Percentiles rank a stretch among this genome's conserved stretches.
These are phyloP conservation scores for Oreortyx pictus DNA, from an alignment of 2,797 vertebrate genomes.

Conservation along the genomic window DNA sequence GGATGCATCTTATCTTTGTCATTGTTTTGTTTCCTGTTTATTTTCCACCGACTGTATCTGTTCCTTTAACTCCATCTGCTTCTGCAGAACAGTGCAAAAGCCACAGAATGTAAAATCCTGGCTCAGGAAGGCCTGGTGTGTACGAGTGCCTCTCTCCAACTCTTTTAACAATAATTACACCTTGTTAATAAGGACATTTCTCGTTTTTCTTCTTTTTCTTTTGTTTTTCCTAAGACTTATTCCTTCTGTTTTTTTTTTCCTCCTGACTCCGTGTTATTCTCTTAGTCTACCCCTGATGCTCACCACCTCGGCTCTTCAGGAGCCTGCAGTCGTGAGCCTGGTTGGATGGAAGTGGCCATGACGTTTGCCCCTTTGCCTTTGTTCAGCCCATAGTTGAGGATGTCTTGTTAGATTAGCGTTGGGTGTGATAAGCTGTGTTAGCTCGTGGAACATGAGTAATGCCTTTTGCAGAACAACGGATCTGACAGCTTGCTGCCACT, in stretches of 20 bases:
- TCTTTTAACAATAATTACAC: background rate
- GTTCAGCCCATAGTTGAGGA: background rate
- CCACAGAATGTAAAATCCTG: background rate
- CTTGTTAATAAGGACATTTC: background rate
- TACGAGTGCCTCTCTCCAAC: background rate
- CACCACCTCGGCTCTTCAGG: background rate
- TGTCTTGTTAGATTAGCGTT: background rate
- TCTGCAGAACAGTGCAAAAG: background rate
- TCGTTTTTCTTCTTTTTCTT: background rate
- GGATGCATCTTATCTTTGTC: conserved; percentile 24
- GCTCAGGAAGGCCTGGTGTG: background rate
- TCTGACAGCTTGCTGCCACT: background rate
- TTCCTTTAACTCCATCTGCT: background rate
- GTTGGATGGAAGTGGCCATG: background rate
- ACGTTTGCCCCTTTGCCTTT: background rate
- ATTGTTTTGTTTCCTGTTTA: conserved; percentile 63
- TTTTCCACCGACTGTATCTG: background rate
- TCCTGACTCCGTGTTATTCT: background rate
- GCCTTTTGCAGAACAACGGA: background rate
- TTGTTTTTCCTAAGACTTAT: no score
- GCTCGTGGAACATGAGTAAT: background rate
- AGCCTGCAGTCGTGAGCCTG: background rate
- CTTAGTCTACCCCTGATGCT: background rate
- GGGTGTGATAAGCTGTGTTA: background rate
- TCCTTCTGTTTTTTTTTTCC: background rate